phyloP scores from a whole-genome alignment of 2,888 invertebrate species.

The Euphydryas editha region DNA sequence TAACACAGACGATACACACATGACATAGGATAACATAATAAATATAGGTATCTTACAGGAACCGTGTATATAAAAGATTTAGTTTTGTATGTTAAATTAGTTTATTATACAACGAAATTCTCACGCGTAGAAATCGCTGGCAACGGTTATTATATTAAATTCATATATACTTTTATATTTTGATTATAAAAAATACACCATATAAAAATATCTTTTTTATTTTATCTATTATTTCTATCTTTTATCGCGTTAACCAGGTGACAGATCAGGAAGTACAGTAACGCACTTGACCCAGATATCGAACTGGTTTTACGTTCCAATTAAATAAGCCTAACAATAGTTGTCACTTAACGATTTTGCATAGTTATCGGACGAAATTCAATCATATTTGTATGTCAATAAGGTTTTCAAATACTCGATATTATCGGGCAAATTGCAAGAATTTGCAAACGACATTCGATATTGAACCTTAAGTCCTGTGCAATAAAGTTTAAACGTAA shows the following conservation, averaged over 20 bases:
- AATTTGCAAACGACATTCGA: constrained; percentile 1
- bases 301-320: constrained; percentile 40
- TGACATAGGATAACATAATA: no score
- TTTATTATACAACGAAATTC: no score
- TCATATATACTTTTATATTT: no score
- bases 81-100: no score
- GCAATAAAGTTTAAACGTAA: constrained; percentile 8
- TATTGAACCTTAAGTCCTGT: neutral
- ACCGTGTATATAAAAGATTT: no score
- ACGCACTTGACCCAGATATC: constrained; percentile 44
- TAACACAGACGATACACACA: no score
- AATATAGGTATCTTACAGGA: no score
- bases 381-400: constrained; percentile 10
- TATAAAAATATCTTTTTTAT: neutral
- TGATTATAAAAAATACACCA: no score
- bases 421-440: neutral
- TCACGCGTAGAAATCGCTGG: no score
- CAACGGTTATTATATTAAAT: no score
- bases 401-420: constrained; percentile 3
- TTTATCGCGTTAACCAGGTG: constrained; percentile 27
- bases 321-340: constrained; percentile 40
- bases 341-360: constrained; percentile 25
- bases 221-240: neutral
- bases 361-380: constrained; percentile 7
- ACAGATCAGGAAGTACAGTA: constrained; percentile 42